phyloP scores from a whole-genome alignment of 37 sponge, comb jelly and placozoan genomes.

The Agelas oroides region DNA sequence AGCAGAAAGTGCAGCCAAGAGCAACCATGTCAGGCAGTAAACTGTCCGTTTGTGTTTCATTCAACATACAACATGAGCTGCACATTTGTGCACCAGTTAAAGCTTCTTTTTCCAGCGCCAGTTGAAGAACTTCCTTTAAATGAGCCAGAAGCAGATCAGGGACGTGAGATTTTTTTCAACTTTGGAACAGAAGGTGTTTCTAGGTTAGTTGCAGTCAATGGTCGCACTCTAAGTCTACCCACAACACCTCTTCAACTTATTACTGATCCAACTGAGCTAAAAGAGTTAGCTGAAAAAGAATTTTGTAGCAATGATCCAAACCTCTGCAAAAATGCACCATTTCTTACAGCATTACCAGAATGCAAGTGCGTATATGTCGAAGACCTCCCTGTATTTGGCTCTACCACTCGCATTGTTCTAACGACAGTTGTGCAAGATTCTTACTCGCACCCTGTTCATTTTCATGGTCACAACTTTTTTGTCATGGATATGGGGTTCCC shows the following conservation, averaged over 20 bases:
- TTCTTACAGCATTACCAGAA: too few relatives aligned
- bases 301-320: constrained; percentile 15
- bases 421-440: neutral
- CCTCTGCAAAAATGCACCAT: neutral
- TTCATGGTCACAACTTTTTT: constrained; percentile 73
- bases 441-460: constrained; percentile 68
- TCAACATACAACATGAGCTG: constrained; percentile 19
- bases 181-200: constrained; percentile 16
- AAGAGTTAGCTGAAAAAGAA: neutral
- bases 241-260: neutral
- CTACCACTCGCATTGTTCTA: neutral
- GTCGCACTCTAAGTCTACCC: neutral
- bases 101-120: constrained; percentile 13
- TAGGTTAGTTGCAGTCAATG: constrained; percentile 19
- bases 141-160: neutral
- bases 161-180: constrained; percentile 24
- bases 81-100: constrained; percentile 5
- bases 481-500: constrained; percentile 60
- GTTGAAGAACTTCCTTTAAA: neutral
- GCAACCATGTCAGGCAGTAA: constrained; percentile 25
- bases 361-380: constrained; percentile 6
- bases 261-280: neutral
- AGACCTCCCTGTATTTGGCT: neutral
- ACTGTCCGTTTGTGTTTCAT: constrained; percentile 29
- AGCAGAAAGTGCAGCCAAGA: neutral